Percentiles rank a stretch among this genome's conserved stretches.
These are phyloP conservation scores for Ypsolopha sequella DNA, from an alignment of 2,888 invertebrate species.

Conservation along the genomic window DNA sequence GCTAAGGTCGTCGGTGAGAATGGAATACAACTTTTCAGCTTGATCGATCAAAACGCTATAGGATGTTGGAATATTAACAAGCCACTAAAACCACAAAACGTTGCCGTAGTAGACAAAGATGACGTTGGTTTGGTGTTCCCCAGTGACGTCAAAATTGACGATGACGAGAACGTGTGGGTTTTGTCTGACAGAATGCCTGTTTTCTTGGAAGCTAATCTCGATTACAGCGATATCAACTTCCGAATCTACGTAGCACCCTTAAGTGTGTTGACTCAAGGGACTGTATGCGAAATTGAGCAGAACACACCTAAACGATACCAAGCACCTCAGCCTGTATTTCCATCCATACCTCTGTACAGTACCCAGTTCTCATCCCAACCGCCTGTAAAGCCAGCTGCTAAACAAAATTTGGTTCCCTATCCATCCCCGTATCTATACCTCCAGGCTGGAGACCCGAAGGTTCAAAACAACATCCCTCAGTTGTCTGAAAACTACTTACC, in stretches of 20 bases:
- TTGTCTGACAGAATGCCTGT: constrained; percentile 87
- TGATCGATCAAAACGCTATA: constrained; percentile 85
- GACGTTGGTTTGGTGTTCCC: constrained; percentile 84
- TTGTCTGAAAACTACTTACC: constrained; percentile 12
- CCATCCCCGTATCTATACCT: not conserved
- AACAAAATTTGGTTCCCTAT: constrained; percentile 6
- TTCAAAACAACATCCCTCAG: constrained; percentile 13
- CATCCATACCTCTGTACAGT: not conserved
- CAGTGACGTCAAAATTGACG: constrained; percentile 82
- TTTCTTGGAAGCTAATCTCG: constrained; percentile 76
- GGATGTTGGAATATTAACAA: constrained; percentile 84
- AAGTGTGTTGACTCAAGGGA: constrained; percentile 75
- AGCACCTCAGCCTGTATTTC: not conserved
- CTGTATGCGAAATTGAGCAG: constrained; percentile 74
- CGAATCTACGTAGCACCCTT: constrained; percentile 79
- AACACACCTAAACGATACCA: constrained; percentile 7
- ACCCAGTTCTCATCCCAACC: not conserved
- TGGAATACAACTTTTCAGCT: constrained; percentile 81
- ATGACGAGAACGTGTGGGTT: constrained; percentile 80
- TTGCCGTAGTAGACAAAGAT: constrained; percentile 80
- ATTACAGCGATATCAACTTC: constrained; percentile 84
- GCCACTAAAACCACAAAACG: constrained; percentile 75
- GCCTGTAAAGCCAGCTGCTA: not conserved
- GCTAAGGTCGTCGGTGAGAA: constrained; percentile 80
- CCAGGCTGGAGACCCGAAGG: not conserved